These are phyloP conservation scores for Drosophila seguyi DNA, from an alignment of 1,140 invertebrate species.

Conservation along the genomic window DNA sequence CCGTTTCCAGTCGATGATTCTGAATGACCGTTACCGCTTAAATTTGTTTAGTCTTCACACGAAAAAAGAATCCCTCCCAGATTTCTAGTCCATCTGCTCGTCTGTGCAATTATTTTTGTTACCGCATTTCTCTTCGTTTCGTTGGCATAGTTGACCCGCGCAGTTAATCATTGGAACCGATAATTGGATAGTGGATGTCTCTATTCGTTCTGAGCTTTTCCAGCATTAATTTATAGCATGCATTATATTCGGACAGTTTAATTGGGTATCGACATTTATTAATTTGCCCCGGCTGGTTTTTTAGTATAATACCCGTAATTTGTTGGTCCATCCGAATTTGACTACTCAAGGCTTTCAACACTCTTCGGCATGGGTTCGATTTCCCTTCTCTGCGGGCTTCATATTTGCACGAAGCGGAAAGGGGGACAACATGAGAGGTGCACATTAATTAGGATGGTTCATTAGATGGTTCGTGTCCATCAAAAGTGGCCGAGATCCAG, in stretches of 20 bases:
- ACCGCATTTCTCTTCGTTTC: slow-evolving; percentile 54
- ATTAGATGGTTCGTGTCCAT: slow-evolving; percentile 81
- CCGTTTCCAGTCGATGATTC: neutral
- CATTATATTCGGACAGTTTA: slow-evolving; percentile 76
- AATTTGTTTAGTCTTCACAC: neutral
- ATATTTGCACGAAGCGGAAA: slow-evolving; percentile 26
- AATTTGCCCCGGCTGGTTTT: slow-evolving; percentile 54
- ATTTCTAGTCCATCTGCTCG: slow-evolving; percentile 12
- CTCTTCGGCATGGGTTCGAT: slow-evolving; percentile 10
- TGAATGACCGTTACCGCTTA: slow-evolving; percentile 5
- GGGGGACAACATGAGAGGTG: slow-evolving; percentile 28
- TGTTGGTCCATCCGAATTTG: slow-evolving; percentile 36
- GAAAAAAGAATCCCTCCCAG: neutral
- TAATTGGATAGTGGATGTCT: slow-evolving; percentile 65
- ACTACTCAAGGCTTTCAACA: slow-evolving; percentile 71
- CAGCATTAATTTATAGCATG: slow-evolving; percentile 68
- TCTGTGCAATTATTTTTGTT: slow-evolving; percentile 58
- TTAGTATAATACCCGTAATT: slow-evolving; percentile 48
- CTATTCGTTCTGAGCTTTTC: slow-evolving; percentile 45
- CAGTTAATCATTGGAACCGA: slow-evolving; percentile 51
- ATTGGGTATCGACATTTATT: slow-evolving; percentile 80
- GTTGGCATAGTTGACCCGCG: slow-evolving; percentile 33
- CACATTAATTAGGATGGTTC: slow-evolving; percentile 76
- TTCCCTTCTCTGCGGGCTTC: slow-evolving; percentile 9
- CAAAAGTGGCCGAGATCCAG: slow-evolving; percentile 45